Evolutionary conservation across 2,113 vertebrate genomes (phyloP), one percentile per base, ranked within the genome.

Genomic region (Anthoscopus minutus): DNA sequence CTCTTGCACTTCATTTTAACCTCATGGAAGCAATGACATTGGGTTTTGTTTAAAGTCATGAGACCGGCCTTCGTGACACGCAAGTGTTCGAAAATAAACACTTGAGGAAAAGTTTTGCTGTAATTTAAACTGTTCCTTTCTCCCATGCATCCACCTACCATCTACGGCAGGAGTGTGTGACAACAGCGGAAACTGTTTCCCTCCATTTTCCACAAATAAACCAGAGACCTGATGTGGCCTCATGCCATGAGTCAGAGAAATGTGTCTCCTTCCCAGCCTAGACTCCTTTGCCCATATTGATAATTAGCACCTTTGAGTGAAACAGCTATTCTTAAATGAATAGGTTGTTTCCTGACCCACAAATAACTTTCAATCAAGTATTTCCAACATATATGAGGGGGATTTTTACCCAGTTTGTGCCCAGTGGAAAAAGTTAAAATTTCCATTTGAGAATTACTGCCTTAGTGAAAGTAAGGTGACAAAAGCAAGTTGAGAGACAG

Each of bases 21-120:
- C 78, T 88, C 45, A 4, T 51, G 72, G 95, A 95, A 93, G 86
- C 25, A 81, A 53, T 48, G 61, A 40, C 61, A 35, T 24, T 51
- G 44, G 12, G 12, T 93, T 94, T 86, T 87, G 88, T 89, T 95
- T 94, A 71, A 94, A 94, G 65, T 86, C 77, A 74, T 53, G 50
- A 62, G 76, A 56, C 33, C 1, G 15, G 71, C 88, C 95, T 95
- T 61, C 6, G 0, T 93, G 94, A 93, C 95, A 96, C 0, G 0
- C 11, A 12, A 94, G 86, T 83, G 76, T 90, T 92, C 23, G 6
- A 90, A 95, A 93, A 90, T 83, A 96, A 95, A 92, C 92, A 95
- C 67, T 93, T 45, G 12, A 58, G 60, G 64, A 87, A 47, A 92
- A 82, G 58, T 94, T 94, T 56, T 86, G 51, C 58, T 31, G 56